A percentile compares a stretch with the other conserved stretches of the same genome.
phyloP scores from a whole-genome alignment of 2,888 invertebrate genomes.

The Ochlodes sylvanus region DNA sequence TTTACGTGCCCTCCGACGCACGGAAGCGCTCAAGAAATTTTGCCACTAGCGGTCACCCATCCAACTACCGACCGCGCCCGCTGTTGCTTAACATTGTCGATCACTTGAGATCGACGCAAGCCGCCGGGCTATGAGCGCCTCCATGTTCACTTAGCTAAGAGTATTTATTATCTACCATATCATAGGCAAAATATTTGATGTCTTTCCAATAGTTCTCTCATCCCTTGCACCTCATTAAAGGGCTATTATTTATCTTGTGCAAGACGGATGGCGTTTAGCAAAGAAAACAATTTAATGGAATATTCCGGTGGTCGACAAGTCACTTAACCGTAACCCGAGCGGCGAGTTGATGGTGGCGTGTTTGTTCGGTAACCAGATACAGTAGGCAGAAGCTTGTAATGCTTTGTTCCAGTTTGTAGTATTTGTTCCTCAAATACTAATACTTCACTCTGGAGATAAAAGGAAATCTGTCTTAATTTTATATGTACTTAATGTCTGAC shows the following conservation, averaged over 20 bases:
- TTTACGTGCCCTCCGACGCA: no score
- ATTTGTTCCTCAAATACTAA: constrained; percentile 53
- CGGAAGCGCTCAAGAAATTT: no score
- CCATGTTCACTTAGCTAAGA: no score
- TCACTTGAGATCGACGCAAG: no score
- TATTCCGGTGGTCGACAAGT: constrained; percentile 75
- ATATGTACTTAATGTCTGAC: constrained; percentile 16
- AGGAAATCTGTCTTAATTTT: constrained; percentile 8
- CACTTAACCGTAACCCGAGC: constrained; percentile 80
- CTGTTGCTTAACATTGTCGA: no score
- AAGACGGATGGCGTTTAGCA: constrained; percentile 66
- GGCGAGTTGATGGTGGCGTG: constrained; percentile 71
- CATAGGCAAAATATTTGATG: background rate
- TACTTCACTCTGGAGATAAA: constrained; percentile 19
- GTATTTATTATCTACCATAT: no score
- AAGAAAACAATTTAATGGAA: constrained; percentile 81
- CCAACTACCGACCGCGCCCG: no score
- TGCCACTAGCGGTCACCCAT: no score
- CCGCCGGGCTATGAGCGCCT: no score
- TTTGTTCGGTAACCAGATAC: constrained; percentile 75
- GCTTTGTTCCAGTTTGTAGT: constrained; percentile 64
- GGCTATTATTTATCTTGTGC: constrained; percentile 60
- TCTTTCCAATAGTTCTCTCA: background rate
- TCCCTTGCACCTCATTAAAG: constrained; percentile 46
- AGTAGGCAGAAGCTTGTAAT: constrained; percentile 68